These are phyloP conservation scores for Cantharis lateralis DNA, from an alignment of 2,888 invertebrate genomes.

Conservation along the genomic window DNA sequence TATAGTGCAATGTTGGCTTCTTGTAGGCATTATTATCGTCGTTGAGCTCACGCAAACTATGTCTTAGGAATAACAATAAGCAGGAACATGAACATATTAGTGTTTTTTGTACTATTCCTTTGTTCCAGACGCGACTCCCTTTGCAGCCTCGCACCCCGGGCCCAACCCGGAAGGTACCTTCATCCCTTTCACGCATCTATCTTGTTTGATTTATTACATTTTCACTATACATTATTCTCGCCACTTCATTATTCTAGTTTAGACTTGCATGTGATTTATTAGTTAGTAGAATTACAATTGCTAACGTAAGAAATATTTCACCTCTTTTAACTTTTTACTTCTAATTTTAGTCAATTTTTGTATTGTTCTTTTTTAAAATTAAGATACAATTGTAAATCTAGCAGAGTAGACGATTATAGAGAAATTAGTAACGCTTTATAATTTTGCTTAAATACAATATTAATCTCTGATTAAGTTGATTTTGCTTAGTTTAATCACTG, in stretches of 20 bases:
- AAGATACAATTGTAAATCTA: not conserved
- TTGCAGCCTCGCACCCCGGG: slow-evolving; percentile 54
- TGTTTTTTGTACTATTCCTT: slow-evolving; percentile 49
- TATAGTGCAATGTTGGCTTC: slow-evolving; percentile 38
- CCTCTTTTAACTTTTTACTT: slow-evolving; percentile 1
- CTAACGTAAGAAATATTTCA: slow-evolving; percentile 16
- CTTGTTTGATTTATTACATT: slow-evolving; percentile 41
- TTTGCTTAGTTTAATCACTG: not conserved
- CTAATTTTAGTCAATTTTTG: not conserved
- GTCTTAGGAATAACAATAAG: slow-evolving; percentile 43
- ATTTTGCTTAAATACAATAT: not conserved
- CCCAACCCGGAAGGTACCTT: slow-evolving; percentile 53
- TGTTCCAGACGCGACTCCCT: slow-evolving; percentile 56
- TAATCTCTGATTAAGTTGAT: not conserved
- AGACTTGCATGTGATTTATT: slow-evolving; percentile 35
- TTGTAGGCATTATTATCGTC: slow-evolving; percentile 57
- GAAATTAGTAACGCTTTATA: not conserved
- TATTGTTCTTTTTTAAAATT: not conserved
- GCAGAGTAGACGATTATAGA: not conserved
- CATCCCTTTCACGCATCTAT: slow-evolving; percentile 41
- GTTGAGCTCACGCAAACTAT: slow-evolving; percentile 42
- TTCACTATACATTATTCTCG: slow-evolving; percentile 34
- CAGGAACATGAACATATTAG: slow-evolving; percentile 48
- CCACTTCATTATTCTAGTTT: slow-evolving; percentile 33
- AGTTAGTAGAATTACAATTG: slow-evolving; percentile 25